Base-by-base conservation (phyloP, 2,797 vertebrate genomes). In the Pteropus rufus region DNA sequence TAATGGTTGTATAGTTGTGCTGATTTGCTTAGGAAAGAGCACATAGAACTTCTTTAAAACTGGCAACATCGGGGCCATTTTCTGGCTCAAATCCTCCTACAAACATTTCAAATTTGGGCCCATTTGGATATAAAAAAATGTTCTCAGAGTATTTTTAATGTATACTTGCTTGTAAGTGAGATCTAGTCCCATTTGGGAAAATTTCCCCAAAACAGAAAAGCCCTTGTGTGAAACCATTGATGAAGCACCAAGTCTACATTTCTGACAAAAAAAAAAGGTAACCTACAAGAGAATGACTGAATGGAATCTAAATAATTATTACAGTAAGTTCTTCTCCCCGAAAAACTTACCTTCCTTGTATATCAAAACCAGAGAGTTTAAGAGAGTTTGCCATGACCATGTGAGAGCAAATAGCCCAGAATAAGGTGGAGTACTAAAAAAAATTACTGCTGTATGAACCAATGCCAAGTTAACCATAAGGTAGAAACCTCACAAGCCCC, bases 401-500 rank as follows among this genome's bases (percentile, higher is more conserved):
- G 39, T 44, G 5, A 1, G 23, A 65, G 14, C 46, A 64, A 52
- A 52, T 72, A 5, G 5, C 10, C 56, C 12, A 26, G 41, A 91
- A 18, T 85, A 54, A 72, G 7, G 18, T 8, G 23, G 14, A 4
- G 0, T 44, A 21, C 6, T 73, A 26, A 95, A 6, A 90, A 89
- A 87, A 41, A 36, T 79, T 62, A 34, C 29, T 46, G 12, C 12
- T 44, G 10, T 24, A 1, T 11, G 19, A 58, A 8, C 11, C 23
- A 75, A 56, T 19, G 4, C 29, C 19, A 12, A 11, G 5, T 29
- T 5, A 44, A 26, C 0, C 15, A 44, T 29, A 2, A 29, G 19
- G 14, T 1, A n/a, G 18, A 52, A 18, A 5, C 0, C 5, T 1
- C 6, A 44, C 1, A 73, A 15, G 7, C 3, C 0, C 3, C 8